Evolutionary conservation across 2,797 vertebrate genomes (phyloP), one percentile per base, ranked within the genome.

Genomic region (Catamblyrhynchus diadema): DNA sequence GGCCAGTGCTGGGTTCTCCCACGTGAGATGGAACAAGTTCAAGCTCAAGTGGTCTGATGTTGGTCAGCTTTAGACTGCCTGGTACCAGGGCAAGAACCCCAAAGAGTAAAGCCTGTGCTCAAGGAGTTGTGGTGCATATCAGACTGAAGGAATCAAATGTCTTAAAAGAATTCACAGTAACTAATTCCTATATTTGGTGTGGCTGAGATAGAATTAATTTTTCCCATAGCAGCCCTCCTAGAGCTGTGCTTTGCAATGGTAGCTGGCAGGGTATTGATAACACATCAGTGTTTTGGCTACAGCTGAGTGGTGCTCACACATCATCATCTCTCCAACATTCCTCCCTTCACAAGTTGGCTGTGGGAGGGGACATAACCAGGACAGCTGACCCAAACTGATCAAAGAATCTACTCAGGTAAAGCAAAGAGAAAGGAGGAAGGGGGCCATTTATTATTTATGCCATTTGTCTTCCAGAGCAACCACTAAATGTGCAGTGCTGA

Each of bases 221-320:
- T 59, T 45, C 39, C 51, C 32, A 21, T 0, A 51, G 51, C 65
- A 45, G 45, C 39, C 39, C 15, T 45, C 39, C 51, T 25, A 35
- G 45, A 35, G 33, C 59, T 53, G 25, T 59, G 60, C 35, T 71
- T 45, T 65, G 59, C 18, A 27, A 2, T 35, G 39, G 45, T 41
- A 35, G 45, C 45, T 78, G 60, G 39, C 32, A 51, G 51, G 30
- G 25, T 32, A 6, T 21, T 45, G 72, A 59, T 71, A 71, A 41
- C 59, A 51, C 10, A 35, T 11, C 25, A 17, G 10, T 78, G 65
- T 78, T 90, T 90, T 78, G 80, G 15, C 72, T 78, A 8, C 20
- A 21, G 66, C 22, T 53, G 65, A 53, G 22, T 7, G 3, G 22
- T 14, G 6, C 45, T 59, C 0, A 0, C 39, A 65, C 25, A 35